phyloP scores from a whole-genome alignment of 2,113 vertebrate genomes.

The Chelonoidis abingdonii region DNA sequence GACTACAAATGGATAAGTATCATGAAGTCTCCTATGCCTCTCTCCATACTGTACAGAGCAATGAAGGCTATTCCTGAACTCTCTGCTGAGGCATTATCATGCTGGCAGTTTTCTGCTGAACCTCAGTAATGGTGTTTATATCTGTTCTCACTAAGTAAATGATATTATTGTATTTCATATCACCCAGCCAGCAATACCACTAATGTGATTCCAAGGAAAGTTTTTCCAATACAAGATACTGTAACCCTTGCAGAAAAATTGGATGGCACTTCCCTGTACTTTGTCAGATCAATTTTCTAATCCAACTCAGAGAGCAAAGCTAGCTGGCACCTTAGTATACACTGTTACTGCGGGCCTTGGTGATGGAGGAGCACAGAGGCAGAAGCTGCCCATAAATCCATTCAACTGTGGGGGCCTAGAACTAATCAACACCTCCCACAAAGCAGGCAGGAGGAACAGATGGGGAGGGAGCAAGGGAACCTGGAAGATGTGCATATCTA shows the following conservation, averaged over 20 bases:
- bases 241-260: conserved; percentile 24
- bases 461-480: not conserved
- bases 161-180: not conserved
- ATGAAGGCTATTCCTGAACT: not conserved
- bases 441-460: fast-evolving
- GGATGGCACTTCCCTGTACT: not conserved
- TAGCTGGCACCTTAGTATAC: not conserved
- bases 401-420: not conserved
- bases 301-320: not conserved
- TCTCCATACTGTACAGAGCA: not conserved
- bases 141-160: not conserved
- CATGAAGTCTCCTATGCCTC: not conserved
- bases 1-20: not conserved
- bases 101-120: not conserved
- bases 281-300: conserved; percentile 53
- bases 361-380: not conserved
- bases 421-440: not conserved
- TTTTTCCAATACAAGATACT: not conserved
- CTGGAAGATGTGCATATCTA: fast-evolving
- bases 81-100: not conserved
- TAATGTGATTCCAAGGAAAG: conserved; percentile 32
- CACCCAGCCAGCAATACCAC: not conserved
- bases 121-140: not conserved
- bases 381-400: not conserved
- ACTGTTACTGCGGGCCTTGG: not conserved